Conservation (phyloP, 1,140 invertebrate species). For the Metopolophium dirhodum region DNA sequence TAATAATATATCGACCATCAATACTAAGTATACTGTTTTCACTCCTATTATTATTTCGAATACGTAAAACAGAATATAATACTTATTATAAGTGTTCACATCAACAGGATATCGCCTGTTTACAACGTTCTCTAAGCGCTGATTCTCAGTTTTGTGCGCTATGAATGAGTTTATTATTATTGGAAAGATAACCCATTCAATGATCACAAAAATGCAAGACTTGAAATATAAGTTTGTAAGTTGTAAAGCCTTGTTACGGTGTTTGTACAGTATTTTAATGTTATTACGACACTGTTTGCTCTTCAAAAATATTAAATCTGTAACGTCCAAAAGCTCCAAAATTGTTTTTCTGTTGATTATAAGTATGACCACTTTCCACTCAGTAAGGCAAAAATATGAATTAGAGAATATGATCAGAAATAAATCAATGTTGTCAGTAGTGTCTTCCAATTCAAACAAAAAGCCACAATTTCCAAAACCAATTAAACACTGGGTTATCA, state of each 20-base stretch:
- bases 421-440: not conserved
- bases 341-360: not conserved
- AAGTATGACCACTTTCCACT: not conserved
- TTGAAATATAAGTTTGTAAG: not conserved
- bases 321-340: not conserved
- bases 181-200: not conserved
- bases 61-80: not conserved
- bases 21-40: not conserved
- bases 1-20: not conserved
- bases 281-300: not conserved
- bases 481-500: not conserved
- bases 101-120: not conserved
- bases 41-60: not conserved
- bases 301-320: not conserved
- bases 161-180: not conserved
- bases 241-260: not conserved
- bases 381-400: not conserved
- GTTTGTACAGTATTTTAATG: not conserved
- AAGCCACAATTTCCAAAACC: not conserved
- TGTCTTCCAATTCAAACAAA: not conserved
- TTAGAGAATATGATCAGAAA: not conserved
- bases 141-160: not conserved
- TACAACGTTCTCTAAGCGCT: not conserved
- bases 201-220: not conserved
- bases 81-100: not conserved